Evolutionary conservation across 2,888 invertebrate genomes (phyloP).

Genomic region (Apamea crenata): DNA sequence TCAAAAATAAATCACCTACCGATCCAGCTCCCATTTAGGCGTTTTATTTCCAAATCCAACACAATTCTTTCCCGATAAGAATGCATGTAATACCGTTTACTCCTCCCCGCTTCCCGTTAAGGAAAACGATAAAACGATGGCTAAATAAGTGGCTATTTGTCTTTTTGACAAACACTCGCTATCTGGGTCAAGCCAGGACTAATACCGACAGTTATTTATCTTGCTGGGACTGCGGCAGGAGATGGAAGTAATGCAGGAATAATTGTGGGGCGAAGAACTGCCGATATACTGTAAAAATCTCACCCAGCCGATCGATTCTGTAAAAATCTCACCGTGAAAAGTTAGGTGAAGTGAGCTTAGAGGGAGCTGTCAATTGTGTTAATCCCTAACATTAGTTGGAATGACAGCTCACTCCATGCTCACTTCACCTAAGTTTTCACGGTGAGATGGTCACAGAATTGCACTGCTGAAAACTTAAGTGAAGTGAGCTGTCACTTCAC

Average conservation of each 20-base stretch:
- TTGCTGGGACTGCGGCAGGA: not conserved
- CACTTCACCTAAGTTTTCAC: too few species aligned
- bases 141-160: conserved; percentile 46
- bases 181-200: conserved; percentile 43
- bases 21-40: not conserved
- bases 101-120: conserved; percentile 12
- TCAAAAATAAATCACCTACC: not conserved
- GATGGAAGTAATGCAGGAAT: not conserved
- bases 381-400: too few species aligned
- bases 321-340: too few species aligned
- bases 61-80: not conserved
- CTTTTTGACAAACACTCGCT: conserved; percentile 48
- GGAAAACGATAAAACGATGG: conserved; percentile 36
- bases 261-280: not conserved
- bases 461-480: too few species aligned
- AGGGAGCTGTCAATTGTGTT: too few species aligned
- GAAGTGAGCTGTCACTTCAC: too few species aligned
- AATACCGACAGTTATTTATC: conserved; percentile 46
- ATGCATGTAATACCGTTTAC: conserved; percentile 21
- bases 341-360: too few species aligned
- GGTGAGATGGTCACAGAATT: too few species aligned
- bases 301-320: too few species aligned
- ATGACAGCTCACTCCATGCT: too few species aligned
- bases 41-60: not conserved
- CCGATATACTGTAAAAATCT: too few species aligned